A percentile compares a stretch with the other conserved stretches of the same genome.
Evolutionary conservation across 2,113 vertebrate genomes (phyloP).

Genomic region (Pelecanoides urinatrix): DNA sequence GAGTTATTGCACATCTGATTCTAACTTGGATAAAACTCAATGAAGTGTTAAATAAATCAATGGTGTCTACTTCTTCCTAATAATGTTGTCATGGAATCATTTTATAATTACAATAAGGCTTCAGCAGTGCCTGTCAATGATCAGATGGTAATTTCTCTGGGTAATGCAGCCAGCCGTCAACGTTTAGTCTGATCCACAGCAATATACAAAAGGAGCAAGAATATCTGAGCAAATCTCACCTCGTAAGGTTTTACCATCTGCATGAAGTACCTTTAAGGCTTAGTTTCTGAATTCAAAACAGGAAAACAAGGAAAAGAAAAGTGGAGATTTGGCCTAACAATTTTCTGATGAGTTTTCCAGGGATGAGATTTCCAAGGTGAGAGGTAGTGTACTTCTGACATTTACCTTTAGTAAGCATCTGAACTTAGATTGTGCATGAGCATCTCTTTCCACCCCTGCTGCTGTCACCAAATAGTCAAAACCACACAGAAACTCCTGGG

Average conservation of each 20-base stretch:
- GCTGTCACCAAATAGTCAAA: not conserved
- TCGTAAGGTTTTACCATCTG: not conserved
- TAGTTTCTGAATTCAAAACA: not conserved
- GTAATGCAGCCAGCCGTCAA: not conserved
- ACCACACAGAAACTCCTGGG: not conserved
- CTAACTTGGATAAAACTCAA: conserved; percentile 27
- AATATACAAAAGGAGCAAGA: not conserved
- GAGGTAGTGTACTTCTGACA: not conserved
- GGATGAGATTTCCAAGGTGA: not conserved
- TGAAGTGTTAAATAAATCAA: conserved; percentile 40
- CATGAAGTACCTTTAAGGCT: not conserved
- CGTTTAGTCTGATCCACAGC: not conserved
- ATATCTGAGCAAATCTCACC: not conserved
- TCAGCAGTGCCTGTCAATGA: not conserved
- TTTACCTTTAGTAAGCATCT: not conserved
- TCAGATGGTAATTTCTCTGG: not conserved
- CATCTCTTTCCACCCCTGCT: not conserved
- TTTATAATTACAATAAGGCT: conserved; percentile 10
- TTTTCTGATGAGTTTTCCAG: not conserved
- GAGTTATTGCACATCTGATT: conserved; percentile 37
- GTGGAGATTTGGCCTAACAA: not conserved
- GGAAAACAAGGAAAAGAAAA: not conserved
- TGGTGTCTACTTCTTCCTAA: conserved; percentile 21
- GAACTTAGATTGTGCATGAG: not conserved
- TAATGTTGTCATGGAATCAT: not conserved